These are phyloP conservation scores for Gobius niger DNA, from an alignment of 2,113 vertebrate genomes.

Conservation along the genomic window DNA sequence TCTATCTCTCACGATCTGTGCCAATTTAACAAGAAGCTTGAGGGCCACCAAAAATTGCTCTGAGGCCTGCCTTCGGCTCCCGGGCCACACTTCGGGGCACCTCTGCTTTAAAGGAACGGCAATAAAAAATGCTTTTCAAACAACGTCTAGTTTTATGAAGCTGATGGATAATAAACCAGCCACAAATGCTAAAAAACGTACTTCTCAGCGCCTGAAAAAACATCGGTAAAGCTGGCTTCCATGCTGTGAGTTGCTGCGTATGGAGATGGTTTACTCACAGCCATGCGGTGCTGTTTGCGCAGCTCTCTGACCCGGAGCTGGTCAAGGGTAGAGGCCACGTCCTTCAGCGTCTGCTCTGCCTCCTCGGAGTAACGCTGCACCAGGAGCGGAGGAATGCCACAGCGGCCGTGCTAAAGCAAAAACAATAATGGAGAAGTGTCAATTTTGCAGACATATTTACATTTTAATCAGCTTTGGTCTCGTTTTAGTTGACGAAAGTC, in stretches of 20 bases:
- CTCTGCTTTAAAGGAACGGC: too few species aligned
- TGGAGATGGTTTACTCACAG: slow-evolving; percentile 77
- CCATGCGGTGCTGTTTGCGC: slow-evolving; percentile 96
- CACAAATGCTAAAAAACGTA: background rate
- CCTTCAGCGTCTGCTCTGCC: slow-evolving; percentile 85
- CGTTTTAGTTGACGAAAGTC: too few species aligned
- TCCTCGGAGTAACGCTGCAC: slow-evolving; percentile 93
- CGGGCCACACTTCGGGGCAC: too few species aligned
- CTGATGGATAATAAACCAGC: too few species aligned
- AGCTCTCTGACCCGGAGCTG: slow-evolving; percentile 90
- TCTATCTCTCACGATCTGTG: too few species aligned
- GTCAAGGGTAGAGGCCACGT: slow-evolving; percentile 88
- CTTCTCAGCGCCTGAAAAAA: background rate
- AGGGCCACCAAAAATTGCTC: too few species aligned
- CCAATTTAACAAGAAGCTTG: too few species aligned
- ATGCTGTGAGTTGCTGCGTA: background rate
- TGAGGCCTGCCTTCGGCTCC: too few species aligned
- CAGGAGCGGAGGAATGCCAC: slow-evolving; percentile 89
- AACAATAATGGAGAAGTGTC: background rate
- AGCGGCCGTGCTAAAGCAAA: slow-evolving; percentile 86
- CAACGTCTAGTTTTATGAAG: too few species aligned
- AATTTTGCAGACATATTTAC: too few species aligned
- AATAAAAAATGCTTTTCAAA: too few species aligned
- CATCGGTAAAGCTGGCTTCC: background rate
- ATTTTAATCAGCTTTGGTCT: too few species aligned